These are phyloP conservation scores for Typhlichthys eigenmanni DNA, from an alignment of 2,797 vertebrate species.

Conservation along the genomic window DNA sequence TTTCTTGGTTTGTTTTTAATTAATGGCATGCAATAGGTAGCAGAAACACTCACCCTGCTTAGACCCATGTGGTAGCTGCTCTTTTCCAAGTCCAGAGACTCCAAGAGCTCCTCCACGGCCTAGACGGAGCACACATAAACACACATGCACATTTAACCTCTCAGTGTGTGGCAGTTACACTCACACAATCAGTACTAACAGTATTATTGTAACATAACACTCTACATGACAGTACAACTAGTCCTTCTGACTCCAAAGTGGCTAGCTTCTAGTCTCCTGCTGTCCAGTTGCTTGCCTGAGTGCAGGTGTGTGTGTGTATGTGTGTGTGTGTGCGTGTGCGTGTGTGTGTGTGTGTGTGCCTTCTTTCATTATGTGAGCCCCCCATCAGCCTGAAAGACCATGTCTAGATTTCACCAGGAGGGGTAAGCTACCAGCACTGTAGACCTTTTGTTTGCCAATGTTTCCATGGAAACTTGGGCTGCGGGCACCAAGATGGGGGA, in stretches of 20 bases:
- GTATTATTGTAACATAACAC: neutral
- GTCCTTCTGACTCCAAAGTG: constrained; percentile 37
- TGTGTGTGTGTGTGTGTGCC: constrained; percentile 41
- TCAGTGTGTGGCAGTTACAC: constrained; percentile 1
- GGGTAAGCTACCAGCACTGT: constrained; percentile 68
- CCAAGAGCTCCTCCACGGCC: constrained; percentile 96
- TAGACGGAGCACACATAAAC: constrained; percentile 58
- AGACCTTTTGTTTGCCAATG: constrained; percentile 76
- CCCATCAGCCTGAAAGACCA: constrained; percentile 61
- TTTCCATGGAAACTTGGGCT: constrained; percentile 78
- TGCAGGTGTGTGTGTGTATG: constrained; percentile 10
- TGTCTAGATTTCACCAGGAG: constrained; percentile 75
- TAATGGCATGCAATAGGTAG: too few species aligned
- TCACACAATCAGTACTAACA: constrained; percentile 6
- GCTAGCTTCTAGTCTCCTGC: constrained; percentile 37
- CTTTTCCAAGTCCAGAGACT: constrained; percentile 94
- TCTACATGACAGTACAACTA: neutral
- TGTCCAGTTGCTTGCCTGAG: constrained; percentile 34
- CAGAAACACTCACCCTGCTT: constrained; percentile 84
- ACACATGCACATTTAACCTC: constrained; percentile 33
- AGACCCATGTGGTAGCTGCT: constrained; percentile 96
- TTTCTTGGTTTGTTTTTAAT: constrained; percentile 29
- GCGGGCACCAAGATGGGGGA: constrained; percentile 52
- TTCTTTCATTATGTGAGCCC: constrained; percentile 58
- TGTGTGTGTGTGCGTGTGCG: constrained; percentile 39